Base-by-base conservation (phyloP, 2,797 vertebrate genomes). In the Pyrocephalus nanus region DNA sequence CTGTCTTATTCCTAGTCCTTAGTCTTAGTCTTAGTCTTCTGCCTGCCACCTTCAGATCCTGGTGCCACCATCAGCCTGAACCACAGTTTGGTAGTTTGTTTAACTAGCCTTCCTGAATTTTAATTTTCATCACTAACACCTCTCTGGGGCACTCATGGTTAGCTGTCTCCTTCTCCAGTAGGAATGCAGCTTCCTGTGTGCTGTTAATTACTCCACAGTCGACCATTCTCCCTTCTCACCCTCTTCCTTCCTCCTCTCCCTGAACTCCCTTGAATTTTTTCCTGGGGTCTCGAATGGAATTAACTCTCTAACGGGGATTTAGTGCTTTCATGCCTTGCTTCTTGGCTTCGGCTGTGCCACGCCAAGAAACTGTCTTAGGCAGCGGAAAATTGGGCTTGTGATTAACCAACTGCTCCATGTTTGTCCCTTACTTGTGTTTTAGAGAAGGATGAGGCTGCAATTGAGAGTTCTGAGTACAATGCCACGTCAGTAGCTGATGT, bases 371-470 rank as follows among this genome's bases (percentile, higher is more conserved):
- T 98, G 98, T 97, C 97, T 96, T 95, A 97, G 98, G 98, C 98
- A 97, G 96, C 82, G 98, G 98, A 98, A 96, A 98, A 98, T 98
- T 98, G 98, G 99, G 99, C 99, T 99, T 98, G 97, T 99, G 98
- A 99, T 99, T 99, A 99, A 99, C 99, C 99, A 98, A 98, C 98
- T 99, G 99, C 99, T 99, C 99, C 99, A 98, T 99, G 98, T 99
- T 99, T 99, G 99, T 99, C 99, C 99, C 99, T 99, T 99, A 99
- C 99, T 99, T 99, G 99, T 99, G 99, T 99, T 99, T 98, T 99
- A 99, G 99, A 99, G 98, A 99, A 99, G 99, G 99, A 99, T 99
- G 99, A 99, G 99, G 99, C 99, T 99, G 99, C 99, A 99, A 99
- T 99, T 99, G 99, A 99, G 99, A 99, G 99, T 98, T 99, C 99